Evolutionary conservation across 2,888 invertebrate genomes (phyloP), one percentile per base, ranked within the genome.

Genomic region (Bursaphelenchus okinawaensis): DNA sequence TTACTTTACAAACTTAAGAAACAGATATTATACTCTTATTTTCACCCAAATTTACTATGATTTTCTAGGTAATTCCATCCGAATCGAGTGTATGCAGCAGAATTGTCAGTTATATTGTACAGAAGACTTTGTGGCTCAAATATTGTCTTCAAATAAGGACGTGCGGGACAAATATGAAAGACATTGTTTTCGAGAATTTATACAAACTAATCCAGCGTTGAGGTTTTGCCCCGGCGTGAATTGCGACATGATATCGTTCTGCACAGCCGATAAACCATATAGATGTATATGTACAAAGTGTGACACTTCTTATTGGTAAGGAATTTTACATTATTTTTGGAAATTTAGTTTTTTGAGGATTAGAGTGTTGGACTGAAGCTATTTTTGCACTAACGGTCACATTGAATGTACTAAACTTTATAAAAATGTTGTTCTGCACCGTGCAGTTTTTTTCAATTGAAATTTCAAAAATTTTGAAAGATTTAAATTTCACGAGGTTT

Each of bases 51-150:
- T n/a, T n/a, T n/a, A n/a, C 24, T 3, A 20, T 2, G 12, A 19
- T 23, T 2, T 24, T 52, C 1, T 65, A 20, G 24, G 20, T 4
- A 40, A 28, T 23, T 23, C 62, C 62, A 19, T 40, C 1, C 92
- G 90, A 75, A 93, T 98, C 79, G 91, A 92, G 82, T 98, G 98
- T 85, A 98, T 98, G 96, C 92, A 92, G 55, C 89, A 90, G 81
- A 90, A 91, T 71, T 98, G 98, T 85, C 90, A 90, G 83, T 89
- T 95, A 51, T 87, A 93, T 75, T 92, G 91, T n/a, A 92, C 94
- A 7, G 57, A 72, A 22, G 78, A 70, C 20, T 75, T 72, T 57
- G 63, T 73, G 19, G 29, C 31, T n/a, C 31, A 75, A 22, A 88
- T 93, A 81, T 87, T 95, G 65, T 26, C 56, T 16, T 88, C 89